These are phyloP conservation scores for Pempheris klunzingeri DNA, from an alignment of 2,797 vertebrate species.

Conservation along the genomic window DNA sequence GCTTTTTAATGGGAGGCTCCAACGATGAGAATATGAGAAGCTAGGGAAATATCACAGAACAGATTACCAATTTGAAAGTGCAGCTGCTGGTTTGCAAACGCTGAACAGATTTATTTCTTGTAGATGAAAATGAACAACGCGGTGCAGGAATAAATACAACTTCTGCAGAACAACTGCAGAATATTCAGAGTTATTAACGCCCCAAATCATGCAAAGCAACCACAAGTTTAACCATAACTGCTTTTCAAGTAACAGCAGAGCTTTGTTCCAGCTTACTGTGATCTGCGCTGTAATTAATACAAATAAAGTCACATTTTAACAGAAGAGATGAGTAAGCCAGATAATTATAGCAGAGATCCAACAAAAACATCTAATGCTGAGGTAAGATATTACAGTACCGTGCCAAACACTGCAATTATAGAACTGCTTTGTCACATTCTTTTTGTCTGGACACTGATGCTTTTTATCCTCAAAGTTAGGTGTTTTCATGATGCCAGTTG, in stretches of 20 bases:
- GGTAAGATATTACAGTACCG: constrained; percentile 16
- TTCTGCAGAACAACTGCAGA: constrained; percentile 4
- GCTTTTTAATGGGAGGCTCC: constrained; percentile 57
- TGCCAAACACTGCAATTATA: constrained; percentile 39
- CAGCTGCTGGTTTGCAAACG: constrained; percentile 58
- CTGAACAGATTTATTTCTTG: constrained; percentile 54
- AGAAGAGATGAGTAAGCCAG: constrained; percentile 42
- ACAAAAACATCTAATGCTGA: constrained; percentile 32
- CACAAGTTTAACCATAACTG: background rate
- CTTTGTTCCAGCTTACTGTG: constrained; percentile 28
- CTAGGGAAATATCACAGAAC: constrained; percentile 56
- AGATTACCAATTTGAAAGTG: constrained; percentile 60
- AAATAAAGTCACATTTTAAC: constrained; percentile 21
- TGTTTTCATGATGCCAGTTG: background rate
- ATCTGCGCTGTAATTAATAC: constrained; percentile 58
- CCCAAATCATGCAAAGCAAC: constrained; percentile 4
- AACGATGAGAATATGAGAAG: constrained; percentile 58
- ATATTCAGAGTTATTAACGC: constrained; percentile 14
- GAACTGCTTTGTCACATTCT: constrained; percentile 29
- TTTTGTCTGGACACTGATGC: constrained; percentile 11
- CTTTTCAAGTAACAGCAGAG: constrained; percentile 11
- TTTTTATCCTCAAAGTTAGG: background rate
- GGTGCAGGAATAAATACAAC: constrained; percentile 20
- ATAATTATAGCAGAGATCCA: constrained; percentile 50
- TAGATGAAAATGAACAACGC: constrained; percentile 31